Conservation (phyloP, 2,113 vertebrate genomes). For the Octodon degus region DNA sequence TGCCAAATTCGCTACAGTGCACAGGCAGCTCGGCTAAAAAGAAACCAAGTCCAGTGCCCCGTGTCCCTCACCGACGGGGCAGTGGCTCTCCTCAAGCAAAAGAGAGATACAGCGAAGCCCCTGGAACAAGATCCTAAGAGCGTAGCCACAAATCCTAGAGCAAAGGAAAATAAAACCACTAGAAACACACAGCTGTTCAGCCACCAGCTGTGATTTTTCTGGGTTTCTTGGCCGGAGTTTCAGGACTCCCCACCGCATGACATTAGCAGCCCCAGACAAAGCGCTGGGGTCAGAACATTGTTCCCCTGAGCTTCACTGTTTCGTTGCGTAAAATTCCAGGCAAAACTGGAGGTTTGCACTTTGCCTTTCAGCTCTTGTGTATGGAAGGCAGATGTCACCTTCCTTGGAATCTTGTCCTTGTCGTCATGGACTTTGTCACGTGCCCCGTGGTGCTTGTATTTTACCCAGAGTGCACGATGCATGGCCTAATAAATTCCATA, state of each 20-base stretch:
- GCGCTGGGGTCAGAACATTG: background rate
- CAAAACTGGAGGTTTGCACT: background rate
- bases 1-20: no score
- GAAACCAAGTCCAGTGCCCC: background rate
- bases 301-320: background rate
- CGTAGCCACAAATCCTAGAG: background rate
- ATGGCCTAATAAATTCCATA: background rate
- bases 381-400: background rate
- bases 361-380: background rate
- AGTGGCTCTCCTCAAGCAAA: background rate
- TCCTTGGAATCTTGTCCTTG: background rate
- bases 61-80: background rate
- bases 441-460: background rate
- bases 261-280: background rate
- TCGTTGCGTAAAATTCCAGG: background rate
- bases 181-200: background rate
- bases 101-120: background rate
- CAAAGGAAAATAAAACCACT: background rate
- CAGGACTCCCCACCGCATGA: background rate
- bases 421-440: background rate
- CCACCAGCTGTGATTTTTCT: no score
- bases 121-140: background rate
- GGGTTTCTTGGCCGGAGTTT: background rate
- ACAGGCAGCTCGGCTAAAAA: background rate
- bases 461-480: background rate